These are phyloP conservation scores for Cydia pomonella DNA, from an alignment of 1,140 invertebrate genomes.

Conservation along the genomic window DNA sequence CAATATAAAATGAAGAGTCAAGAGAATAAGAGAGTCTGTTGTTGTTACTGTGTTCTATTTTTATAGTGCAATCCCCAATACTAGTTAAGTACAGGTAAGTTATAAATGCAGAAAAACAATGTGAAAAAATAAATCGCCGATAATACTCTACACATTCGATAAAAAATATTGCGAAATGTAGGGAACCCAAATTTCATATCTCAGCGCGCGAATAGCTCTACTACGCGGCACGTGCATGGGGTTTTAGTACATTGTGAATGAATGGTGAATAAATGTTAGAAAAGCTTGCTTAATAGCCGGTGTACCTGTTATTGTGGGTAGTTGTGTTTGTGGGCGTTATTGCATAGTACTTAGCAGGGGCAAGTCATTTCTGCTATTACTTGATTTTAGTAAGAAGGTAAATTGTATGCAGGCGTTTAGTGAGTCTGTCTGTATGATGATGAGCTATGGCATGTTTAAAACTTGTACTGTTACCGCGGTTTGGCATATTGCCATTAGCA, in stretches of 20 bases:
- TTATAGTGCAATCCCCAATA: no score
- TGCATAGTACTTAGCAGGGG: background rate
- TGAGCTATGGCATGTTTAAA: background rate
- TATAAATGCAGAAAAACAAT: no score
- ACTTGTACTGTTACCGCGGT: background rate
- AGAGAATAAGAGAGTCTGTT: no score
- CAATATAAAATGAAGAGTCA: no score
- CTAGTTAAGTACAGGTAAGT: no score
- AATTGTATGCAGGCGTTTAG: no score
- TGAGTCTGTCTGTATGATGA: background rate
- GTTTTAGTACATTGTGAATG: conserved; percentile 8
- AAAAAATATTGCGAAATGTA: background rate
- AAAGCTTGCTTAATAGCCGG: conserved; percentile 7
- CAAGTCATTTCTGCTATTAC: background rate
- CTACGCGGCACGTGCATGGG: background rate
- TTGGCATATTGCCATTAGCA: background rate
- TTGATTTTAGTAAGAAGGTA: background rate
- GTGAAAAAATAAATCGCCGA: no score
- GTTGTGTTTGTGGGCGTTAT: conserved; percentile 5
- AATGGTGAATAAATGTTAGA: background rate
- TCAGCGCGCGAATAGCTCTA: background rate
- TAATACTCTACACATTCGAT: background rate
- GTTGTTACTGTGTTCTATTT: no score
- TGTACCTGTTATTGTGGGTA: background rate
- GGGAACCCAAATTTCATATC: background rate